phyloP scores from a whole-genome alignment of 2,888 invertebrate genomes.

The Habroteleia sp. region DNA sequence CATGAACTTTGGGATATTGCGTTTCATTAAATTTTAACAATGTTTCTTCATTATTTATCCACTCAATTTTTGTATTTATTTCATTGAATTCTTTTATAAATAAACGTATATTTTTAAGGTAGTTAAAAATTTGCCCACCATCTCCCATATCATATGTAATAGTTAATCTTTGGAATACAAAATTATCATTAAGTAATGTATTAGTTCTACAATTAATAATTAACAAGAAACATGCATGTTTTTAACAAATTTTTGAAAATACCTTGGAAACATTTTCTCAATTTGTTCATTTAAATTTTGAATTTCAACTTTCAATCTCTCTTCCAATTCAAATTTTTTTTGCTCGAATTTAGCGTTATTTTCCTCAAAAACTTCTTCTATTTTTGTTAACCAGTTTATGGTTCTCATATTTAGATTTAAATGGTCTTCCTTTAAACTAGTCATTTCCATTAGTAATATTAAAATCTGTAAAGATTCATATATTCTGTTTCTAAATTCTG shows the following conservation, averaged over 20 bases:
- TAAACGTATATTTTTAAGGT: conserved; percentile 88
- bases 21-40: conserved; percentile 91
- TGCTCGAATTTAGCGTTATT: conserved; percentile 91
- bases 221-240: too few species aligned
- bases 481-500: conserved; percentile 87
- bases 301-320: conserved; percentile 86
- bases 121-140: conserved; percentile 88
- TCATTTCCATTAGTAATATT: conserved; percentile 88
- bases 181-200: not conserved
- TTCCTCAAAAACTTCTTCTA: conserved; percentile 90
- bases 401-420: conserved; percentile 90
- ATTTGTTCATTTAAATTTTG: conserved; percentile 87
- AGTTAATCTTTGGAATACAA: conserved; percentile 82
- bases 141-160: conserved; percentile 93
- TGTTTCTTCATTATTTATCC: conserved; percentile 95
- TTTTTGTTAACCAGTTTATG: conserved; percentile 91
- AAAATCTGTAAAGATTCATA: conserved; percentile 85
- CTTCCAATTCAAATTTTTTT: conserved; percentile 92
- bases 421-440: conserved; percentile 88
- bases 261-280: conserved; percentile 86
- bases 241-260: conserved; percentile 1
- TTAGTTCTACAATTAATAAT: not conserved
- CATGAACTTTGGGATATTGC: conserved; percentile 89
- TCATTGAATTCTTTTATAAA: conserved; percentile 88
- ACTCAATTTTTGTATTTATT: conserved; percentile 88